phyloP scores from a whole-genome alignment of 2,888 invertebrate genomes.

The Exocentrus adspersus region DNA sequence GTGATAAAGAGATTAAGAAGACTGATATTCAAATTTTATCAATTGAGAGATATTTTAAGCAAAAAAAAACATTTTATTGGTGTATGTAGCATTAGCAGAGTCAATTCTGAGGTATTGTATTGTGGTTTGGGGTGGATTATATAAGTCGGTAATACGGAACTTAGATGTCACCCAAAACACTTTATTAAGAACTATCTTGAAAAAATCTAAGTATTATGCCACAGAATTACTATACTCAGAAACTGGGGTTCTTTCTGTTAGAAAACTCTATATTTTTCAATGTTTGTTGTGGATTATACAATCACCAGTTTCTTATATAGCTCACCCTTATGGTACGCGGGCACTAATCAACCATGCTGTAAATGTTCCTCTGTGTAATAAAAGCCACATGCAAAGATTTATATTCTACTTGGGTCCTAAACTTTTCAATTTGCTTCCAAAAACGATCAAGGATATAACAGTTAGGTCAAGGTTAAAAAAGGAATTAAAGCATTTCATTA shows the following conservation, averaged over 20 bases:
- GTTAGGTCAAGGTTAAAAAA: no score
- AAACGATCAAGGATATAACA: neutral
- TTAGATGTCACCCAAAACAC: neutral
- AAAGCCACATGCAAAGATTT: neutral
- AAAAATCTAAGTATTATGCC: neutral
- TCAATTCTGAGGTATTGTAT: conserved; percentile 5
- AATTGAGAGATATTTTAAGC: neutral
- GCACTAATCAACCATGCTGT: neutral
- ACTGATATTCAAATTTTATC: neutral
- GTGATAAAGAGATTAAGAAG: neutral
- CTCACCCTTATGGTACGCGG: neutral
- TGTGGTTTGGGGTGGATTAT: conserved; percentile 3
- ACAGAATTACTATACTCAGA: neutral
- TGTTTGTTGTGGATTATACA: neutral
- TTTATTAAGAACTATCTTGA: neutral
- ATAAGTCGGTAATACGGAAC: neutral
- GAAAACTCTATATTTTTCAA: neutral
- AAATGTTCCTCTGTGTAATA: neutral
- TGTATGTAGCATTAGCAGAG: conserved; percentile 3
- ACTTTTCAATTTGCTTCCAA: neutral
- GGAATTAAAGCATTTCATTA: no score
- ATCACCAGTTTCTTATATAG: neutral
- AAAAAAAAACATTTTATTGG: neutral
- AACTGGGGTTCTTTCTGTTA: neutral
- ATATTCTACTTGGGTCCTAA: neutral